Percentiles rank a stretch among this genome's conserved stretches.
Conservation (phyloP, 1,140 invertebrate species). For the Drosophila tsacasi region DNA sequence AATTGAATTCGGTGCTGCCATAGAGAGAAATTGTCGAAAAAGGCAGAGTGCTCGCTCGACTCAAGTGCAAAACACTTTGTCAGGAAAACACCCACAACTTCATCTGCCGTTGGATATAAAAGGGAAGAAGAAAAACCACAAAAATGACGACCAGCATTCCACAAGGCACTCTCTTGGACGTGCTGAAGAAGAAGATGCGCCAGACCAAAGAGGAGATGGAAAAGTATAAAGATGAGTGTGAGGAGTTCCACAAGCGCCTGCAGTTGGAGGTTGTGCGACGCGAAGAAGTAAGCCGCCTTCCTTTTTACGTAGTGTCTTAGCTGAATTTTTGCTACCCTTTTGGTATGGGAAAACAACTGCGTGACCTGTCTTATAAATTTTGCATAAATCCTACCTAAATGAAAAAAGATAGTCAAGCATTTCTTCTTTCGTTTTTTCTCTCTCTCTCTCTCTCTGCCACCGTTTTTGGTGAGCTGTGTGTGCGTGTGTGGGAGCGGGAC, state of each 20-base stretch:
- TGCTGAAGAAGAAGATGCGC: slow-evolving; percentile 99
- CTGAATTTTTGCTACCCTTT: slow-evolving; percentile 39
- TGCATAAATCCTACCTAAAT: slow-evolving; percentile 53
- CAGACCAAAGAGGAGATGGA: slow-evolving; percentile 99
- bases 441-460: slow-evolving; percentile 20
- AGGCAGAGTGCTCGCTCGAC: slow-evolving; percentile 63
- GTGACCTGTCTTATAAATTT: slow-evolving; percentile 50
- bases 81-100: slow-evolving; percentile 74
- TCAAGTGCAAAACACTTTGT: slow-evolving; percentile 66
- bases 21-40: slow-evolving; percentile 59
- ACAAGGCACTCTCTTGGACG: slow-evolving; percentile 95
- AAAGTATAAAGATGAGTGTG: slow-evolving; percentile 97
- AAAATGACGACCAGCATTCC: slow-evolving; percentile 94
- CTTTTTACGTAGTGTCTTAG: slow-evolving; percentile 22
- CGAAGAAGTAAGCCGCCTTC: slow-evolving; percentile 94
- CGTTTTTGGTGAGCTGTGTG: slow-evolving; percentile 8
- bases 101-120: slow-evolving; percentile 37
- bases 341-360: slow-evolving; percentile 46
- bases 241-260: slow-evolving; percentile 95
- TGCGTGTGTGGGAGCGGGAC: slow-evolving; percentile 47
- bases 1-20: slow-evolving; percentile 63
- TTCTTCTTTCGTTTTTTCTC: slow-evolving; percentile 51
- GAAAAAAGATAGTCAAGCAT: slow-evolving; percentile 46
- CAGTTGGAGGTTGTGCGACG: slow-evolving; percentile 95
- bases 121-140: slow-evolving; percentile 84